Evolutionary conservation across 2,888 invertebrate genomes (phyloP), one percentile per base, ranked within the genome.

Genomic region (Polydrusus cervinus): DNA sequence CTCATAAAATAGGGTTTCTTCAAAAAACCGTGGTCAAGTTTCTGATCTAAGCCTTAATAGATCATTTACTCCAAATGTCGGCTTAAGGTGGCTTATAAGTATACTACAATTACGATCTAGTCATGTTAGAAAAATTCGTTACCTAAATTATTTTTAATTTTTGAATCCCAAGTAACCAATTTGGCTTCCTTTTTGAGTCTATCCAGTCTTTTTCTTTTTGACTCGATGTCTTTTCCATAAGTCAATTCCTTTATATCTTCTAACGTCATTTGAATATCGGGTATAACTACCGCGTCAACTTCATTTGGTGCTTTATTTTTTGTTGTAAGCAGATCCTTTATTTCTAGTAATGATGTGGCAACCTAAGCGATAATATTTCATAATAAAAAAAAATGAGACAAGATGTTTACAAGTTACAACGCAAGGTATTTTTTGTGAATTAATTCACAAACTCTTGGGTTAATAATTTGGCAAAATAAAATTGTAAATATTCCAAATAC

Each of bases 111-210:
- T n/a, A n/a, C n/a, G n/a, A n/a, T n/a, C n/a, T n/a, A n/a, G n/a
- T n/a, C 25, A 25, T 25, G 25, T 43, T 45, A 25, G 55, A 51
- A 55, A 65, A 47, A 5, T 3, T 57, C 20, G 16, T 78, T 72
- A 73, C 81, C 81, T 55, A 94, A 87, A 80, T 91, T 91, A 0
- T 90, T 89, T 83, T 92, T 93, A 64, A 94, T 92, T 82, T 90
- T 90, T 7, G 90, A 89, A 81, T 93, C 93, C 71, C 92, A 82
- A 74, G 91, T 90, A 34, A 93, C 88, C 9, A 94, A 83, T 64
- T 90, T 90, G 81, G 90, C 90, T 83, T 94, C 94, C 0, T 89
- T 90, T 81, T 91, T 90, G 49, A 93, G 83, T 86, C 91, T 91
- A 70, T 90, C 90, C 1, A 91, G 86, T n/a, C 89, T 87, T 2